A percentile compares a stretch with the other conserved stretches of the same genome.
These are phyloP conservation scores for Bucco capensis DNA, from an alignment of 2,113 vertebrate genomes.

Conservation along the genomic window DNA sequence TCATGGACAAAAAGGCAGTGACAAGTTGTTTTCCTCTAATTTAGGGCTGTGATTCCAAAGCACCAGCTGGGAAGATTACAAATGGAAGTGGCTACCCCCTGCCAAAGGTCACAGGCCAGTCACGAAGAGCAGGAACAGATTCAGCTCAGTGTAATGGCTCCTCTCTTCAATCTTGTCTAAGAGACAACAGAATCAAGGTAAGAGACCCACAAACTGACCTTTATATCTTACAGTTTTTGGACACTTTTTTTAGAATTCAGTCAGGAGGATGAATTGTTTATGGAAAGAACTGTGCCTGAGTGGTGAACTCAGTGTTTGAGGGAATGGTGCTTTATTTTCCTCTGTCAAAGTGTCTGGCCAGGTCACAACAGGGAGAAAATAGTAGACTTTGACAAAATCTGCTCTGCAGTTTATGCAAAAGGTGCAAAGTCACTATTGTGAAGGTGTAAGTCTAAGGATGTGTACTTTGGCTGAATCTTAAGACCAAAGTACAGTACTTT, in stretches of 20 bases:
- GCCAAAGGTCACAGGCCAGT: neutral
- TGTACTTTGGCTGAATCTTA: neutral
- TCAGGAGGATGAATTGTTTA: neutral
- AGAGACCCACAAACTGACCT: neutral
- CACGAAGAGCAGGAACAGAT: neutral
- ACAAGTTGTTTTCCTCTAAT: neutral
- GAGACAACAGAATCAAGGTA: conserved; percentile 64
- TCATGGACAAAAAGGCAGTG: neutral
- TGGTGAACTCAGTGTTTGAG: neutral
- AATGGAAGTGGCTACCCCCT: conserved; percentile 43
- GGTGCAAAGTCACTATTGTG: neutral
- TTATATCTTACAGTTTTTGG: neutral
- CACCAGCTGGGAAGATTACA: conserved; percentile 3
- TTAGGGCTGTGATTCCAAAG: conserved; percentile 48
- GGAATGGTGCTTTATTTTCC: neutral
- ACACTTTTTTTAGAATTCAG: neutral
- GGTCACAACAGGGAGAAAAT: neutral
- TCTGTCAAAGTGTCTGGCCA: neutral
- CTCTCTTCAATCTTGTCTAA: neutral
- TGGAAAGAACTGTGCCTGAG: neutral
- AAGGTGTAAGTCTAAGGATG: neutral
- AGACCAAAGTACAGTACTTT: neutral
- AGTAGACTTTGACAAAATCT: neutral
- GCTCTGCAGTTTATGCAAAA: neutral
- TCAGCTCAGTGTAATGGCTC: conserved; percentile 56